Evolutionary conservation across 2,888 invertebrate species (phyloP).

Genomic region (Drosophila neonasuta): DNA sequence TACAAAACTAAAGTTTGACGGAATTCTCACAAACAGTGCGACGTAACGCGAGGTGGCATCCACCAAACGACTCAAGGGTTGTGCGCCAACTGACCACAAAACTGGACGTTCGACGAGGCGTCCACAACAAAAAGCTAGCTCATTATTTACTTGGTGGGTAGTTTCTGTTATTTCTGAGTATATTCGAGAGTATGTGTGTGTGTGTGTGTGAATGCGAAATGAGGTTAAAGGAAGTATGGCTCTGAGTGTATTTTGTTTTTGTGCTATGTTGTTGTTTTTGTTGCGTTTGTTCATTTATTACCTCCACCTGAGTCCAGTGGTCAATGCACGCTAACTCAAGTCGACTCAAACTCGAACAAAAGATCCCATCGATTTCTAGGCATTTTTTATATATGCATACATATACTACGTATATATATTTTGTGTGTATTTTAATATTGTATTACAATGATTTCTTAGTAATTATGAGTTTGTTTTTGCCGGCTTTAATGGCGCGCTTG

Average conservation of each 20-base stretch:
- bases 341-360: slow-evolving; percentile 41
- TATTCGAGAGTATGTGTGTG: slow-evolving; percentile 12
- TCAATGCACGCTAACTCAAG: slow-evolving; percentile 77
- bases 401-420: slow-evolving; percentile 3
- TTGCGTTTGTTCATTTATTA: slow-evolving; percentile 36
- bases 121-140: slow-evolving; percentile 69
- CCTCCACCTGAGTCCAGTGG: slow-evolving; percentile 59
- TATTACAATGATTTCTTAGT: slow-evolving; percentile 47
- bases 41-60: slow-evolving; percentile 42
- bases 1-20: slow-evolving; percentile 44
- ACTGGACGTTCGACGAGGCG: slow-evolving; percentile 59
- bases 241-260: slow-evolving; percentile 39
- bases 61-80: slow-evolving; percentile 75
- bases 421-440: slow-evolving; percentile 21
- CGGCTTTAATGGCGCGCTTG: slow-evolving; percentile 60
- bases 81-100: slow-evolving; percentile 79
- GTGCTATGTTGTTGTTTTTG: not conserved
- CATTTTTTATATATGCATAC: not conserved
- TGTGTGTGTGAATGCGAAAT: slow-evolving; percentile 67
- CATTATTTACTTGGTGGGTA: slow-evolving; percentile 62
- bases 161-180: slow-evolving; percentile 49
- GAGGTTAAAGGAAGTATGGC: slow-evolving; percentile 81
- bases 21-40: slow-evolving; percentile 38
- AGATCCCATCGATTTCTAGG: slow-evolving; percentile 73
- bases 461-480: slow-evolving; percentile 52